Evolutionary conservation across 2,113 vertebrate species (phyloP), one percentile per base, ranked within the genome.

Genomic region (Hemichromis elongatus): DNA sequence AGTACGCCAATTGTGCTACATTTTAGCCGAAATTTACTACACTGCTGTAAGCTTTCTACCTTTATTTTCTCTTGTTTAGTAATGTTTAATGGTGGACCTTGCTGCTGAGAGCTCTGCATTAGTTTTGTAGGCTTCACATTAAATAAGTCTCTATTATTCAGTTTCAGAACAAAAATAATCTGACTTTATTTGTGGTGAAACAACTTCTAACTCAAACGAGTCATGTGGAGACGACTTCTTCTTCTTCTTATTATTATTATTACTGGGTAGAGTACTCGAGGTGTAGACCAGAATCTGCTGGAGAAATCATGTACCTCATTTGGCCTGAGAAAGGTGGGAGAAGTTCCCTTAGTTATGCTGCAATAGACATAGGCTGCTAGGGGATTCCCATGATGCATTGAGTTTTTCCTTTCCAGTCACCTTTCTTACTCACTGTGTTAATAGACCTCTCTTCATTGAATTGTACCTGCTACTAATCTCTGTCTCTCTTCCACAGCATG

Each of bases 211-310:
- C 14, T 7, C 68, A 28, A 73, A 70, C 0, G 0, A 28, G 18
- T 28, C 42, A 18, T 73, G 14, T 73, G 16, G 24, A 50, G 42
- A 50, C 1, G 24, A 73, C 26, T 16, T 73, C 18, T 50, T 28
- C 3, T 3, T 28, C 28, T 28, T 28, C 3, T 28, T 28, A 28
- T 28, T 28, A 28, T 28, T 28, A 28, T 28, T 28, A 28, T 28
- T 47, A 6, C 24, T 50, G 16, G 16, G 24, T 0, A 3, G 14
- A 47, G 40, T 26, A 0, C 8, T 42, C 13, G 0, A 8, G 0
- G 37, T 0, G 0, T 70, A 3, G 14, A 47, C 45, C 45, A 47
- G 12, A 68, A 42, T 68, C 63, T 24, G 37, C 37, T 68, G 63
- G 35, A 68, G 3, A 68, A 14, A 16, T 40, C n/a, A 0, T 66